phyloP scores from a whole-genome alignment of 2,797 vertebrate species.

The Enteromius argenteus region DNA sequence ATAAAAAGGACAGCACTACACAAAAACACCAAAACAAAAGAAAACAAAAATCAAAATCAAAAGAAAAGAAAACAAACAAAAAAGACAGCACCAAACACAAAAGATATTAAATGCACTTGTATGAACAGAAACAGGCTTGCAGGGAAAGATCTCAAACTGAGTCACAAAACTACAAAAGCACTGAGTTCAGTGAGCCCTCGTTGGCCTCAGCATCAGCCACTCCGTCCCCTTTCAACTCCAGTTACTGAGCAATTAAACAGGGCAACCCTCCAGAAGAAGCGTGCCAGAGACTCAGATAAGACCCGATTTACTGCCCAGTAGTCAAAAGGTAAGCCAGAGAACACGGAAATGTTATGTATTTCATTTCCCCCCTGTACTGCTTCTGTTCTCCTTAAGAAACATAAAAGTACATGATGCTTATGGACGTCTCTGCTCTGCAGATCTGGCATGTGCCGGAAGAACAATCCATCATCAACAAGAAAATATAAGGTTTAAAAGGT shows the following conservation, averaged over 20 bases:
- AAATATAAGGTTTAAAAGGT: background rate
- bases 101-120: background rate
- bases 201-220: conserved; percentile 1
- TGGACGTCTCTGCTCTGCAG: background rate
- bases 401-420: background rate
- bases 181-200: background rate
- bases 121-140: background rate
- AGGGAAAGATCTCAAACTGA: background rate
- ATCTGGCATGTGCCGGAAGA: conserved; percentile 1
- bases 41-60: background rate
- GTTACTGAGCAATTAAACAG: conserved; percentile 8
- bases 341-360: background rate
- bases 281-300: conserved; percentile 14
- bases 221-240: background rate
- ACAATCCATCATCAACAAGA: background rate
- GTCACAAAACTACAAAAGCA: background rate
- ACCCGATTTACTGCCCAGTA: conserved; percentile 20
- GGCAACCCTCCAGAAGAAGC: conserved; percentile 7
- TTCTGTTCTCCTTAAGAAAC: conserved; percentile 1
- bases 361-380: background rate
- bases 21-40: background rate
- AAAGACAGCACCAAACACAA: background rate
- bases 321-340: background rate
- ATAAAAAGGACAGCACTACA: background rate
- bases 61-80: background rate